Percentiles rank a stretch among this genome's conserved stretches.
These are phyloP conservation scores for Acipenser oxyrinchus DNA, from an alignment of 2,797 vertebrate species.

Conservation along the genomic window DNA sequence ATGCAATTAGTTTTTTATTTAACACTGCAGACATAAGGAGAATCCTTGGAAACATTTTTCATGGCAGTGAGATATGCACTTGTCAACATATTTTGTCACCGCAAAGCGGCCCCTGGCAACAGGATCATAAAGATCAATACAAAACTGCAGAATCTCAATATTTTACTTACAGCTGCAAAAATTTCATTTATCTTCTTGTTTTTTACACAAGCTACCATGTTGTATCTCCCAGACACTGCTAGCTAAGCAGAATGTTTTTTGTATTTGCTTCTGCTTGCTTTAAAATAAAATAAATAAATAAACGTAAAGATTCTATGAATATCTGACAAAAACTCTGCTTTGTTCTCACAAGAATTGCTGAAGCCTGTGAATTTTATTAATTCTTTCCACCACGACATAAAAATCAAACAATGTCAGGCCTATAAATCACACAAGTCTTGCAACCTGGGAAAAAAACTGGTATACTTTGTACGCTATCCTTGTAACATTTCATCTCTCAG, in stretches of 20 bases:
- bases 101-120: constrained; percentile 72
- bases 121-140: constrained; percentile 76
- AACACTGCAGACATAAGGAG: constrained; percentile 60
- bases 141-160: constrained; percentile 75
- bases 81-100: constrained; percentile 74
- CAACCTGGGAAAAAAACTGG: constrained; percentile 60
- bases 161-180: constrained; percentile 74
- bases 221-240: constrained; percentile 70
- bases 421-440: constrained; percentile 71
- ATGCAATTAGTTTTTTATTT: constrained; percentile 61
- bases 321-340: constrained; percentile 70
- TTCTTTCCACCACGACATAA: constrained; percentile 72
- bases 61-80: constrained; percentile 69
- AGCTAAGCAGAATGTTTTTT: constrained; percentile 67
- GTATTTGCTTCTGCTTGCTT: constrained; percentile 12
- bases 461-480: constrained; percentile 70
- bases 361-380: constrained; percentile 59
- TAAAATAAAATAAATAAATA: constrained; percentile 9
- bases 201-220: constrained; percentile 62
- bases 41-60: constrained; percentile 66
- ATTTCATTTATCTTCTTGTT: constrained; percentile 76
- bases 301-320: constrained; percentile 56
- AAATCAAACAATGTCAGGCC: constrained; percentile 59
- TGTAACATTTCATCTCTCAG: constrained; percentile 76
- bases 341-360: constrained; percentile 39